Percentiles rank a stretch among this genome's conserved stretches.
phyloP scores from a whole-genome alignment of 2,113 vertebrate genomes.

The Formicarius rufipectus region DNA sequence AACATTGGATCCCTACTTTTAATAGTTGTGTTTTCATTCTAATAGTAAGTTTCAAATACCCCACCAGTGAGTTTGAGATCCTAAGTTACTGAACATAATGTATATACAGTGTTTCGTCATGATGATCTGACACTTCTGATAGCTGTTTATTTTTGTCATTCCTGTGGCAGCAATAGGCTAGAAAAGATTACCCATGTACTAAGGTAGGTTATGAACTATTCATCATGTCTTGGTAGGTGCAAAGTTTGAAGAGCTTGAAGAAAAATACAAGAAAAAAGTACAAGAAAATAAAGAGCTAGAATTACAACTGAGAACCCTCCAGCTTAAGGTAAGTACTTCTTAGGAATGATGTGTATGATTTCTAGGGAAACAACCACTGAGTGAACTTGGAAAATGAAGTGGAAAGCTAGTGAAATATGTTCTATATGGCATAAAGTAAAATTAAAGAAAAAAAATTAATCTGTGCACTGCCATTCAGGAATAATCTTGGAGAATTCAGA shows the following conservation, averaged over 20 bases:
- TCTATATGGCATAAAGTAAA: not conserved
- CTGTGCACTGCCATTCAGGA: not conserved
- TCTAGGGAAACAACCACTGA: not conserved
- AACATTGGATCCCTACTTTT: not conserved
- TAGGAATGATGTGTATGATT: not conserved
- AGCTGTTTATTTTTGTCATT: not conserved
- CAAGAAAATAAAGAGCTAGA: constrained; percentile 87
- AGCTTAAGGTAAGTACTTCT: constrained; percentile 78
- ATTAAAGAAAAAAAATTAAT: not conserved
- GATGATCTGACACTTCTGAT: not conserved
- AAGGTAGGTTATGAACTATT: not conserved
- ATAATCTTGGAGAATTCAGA: not conserved
- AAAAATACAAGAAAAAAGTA: constrained; percentile 86
- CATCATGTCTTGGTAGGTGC: constrained; percentile 71
- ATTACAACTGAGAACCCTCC: constrained; percentile 80
- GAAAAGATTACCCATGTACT: not conserved
- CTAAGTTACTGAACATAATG: not conserved
- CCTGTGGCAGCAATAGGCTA: not conserved
- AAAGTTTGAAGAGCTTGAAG: constrained; percentile 83
- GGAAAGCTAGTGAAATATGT: not conserved
- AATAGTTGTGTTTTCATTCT: not conserved
- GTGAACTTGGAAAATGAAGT: not conserved
- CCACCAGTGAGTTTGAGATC: not conserved
- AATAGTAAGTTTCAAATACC: not conserved
- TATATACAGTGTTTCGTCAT: not conserved